Evolutionary conservation across 2,888 invertebrate species (phyloP), one percentile per base, ranked within the genome.

Genomic region (Nowickia ferox): DNA sequence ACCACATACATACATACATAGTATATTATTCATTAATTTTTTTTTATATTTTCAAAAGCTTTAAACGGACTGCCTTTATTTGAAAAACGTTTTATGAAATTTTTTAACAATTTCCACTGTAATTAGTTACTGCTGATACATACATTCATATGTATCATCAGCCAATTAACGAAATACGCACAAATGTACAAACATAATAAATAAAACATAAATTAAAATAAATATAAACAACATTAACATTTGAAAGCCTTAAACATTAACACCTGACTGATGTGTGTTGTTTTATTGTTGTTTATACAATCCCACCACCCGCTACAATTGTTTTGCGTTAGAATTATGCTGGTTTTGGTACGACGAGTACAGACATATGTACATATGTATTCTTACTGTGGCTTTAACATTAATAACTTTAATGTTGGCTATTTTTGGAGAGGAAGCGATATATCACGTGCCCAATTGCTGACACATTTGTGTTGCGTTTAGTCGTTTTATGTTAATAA

Each of bases 401-500:
- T 44, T 69, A 68, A 77, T 77, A 61, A 69, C 15, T 61, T 59
- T 13, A 51, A 78, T 69, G 59, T 40, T 78, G 22, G 53, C 61
- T 61, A 51, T 59, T 79, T 79, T 55, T 15, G 40, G 15, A 80
- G 57, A 72, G 79, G 79, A 80, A 80, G 65, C 55, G 61, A 65
- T 71, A 38, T 19, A 79, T 79, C 79, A 63, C 71, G 65, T 80
- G 79, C 79, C 55, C 65, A 80, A 30, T 79, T 42, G 63, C 9
- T 78, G 68, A 69, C 69, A 78, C 30, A 78, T 72, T 79, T 72
- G 57, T 72, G 61, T 69, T 80, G 57, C 8, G 22, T 51, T 59
- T 30, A n/a, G 30, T 55, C 38, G 19, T 77, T 57, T 30, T n/a
- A 40, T 77, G 66, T 57, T 65, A 13, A 40, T 46, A 40, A 57